Conservation (phyloP, 2,797 vertebrate genomes). For the Enteromius afrohamiltoni region DNA sequence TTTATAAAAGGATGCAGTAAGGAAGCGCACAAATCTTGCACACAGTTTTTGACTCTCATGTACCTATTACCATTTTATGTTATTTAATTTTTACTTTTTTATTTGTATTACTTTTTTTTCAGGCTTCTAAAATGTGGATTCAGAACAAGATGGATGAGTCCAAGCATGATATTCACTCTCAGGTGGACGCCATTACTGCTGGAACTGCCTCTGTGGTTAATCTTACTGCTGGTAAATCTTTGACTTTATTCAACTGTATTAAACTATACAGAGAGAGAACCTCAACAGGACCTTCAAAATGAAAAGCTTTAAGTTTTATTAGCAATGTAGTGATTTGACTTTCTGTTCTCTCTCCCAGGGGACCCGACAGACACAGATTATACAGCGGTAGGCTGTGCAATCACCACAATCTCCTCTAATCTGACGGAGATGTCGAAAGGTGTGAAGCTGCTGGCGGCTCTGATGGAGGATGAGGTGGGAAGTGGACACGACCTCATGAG, state of each 20-base stretch:
- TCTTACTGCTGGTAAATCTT: conserved; percentile 91
- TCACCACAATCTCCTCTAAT: conserved; percentile 98
- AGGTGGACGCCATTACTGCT: conserved; percentile 97
- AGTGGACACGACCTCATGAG: conserved; percentile 93
- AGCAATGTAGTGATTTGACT: neutral
- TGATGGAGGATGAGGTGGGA: conserved; percentile 96
- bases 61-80: neutral
- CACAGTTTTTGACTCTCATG: neutral
- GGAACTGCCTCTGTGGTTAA: conserved; percentile 98
- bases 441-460: conserved; percentile 91
- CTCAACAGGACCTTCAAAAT: neutral
- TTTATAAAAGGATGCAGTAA: neutral
- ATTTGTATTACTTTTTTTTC: neutral
- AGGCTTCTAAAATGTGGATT: conserved; percentile 98
- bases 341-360: conserved; percentile 72
- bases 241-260: neutral
- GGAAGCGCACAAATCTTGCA: neutral
- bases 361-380: conserved; percentile 96
- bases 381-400: conserved; percentile 95
- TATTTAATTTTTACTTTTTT: neutral
- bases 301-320: neutral
- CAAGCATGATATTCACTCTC: conserved; percentile 98
- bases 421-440: conserved; percentile 98
- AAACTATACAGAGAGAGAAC: neutral
- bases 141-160: conserved; percentile 99